phyloP scores from a whole-genome alignment of 2,888 invertebrate genomes.

The Lathronympha strigana region DNA sequence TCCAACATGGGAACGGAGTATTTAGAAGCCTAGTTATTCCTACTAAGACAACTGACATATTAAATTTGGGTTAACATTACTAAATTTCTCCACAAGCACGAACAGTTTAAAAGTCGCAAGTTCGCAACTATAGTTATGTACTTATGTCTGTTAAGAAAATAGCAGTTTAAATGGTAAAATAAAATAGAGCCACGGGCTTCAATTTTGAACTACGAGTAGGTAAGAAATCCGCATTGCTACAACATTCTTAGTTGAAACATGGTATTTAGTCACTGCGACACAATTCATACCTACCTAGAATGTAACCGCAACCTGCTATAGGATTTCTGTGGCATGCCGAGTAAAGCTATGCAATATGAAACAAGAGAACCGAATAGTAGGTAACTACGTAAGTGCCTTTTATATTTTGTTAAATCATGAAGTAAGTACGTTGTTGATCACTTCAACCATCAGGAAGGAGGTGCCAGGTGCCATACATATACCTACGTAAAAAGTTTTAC shows the following conservation, averaged over 20 bases:
- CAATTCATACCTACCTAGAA: conserved; percentile 22
- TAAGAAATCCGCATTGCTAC: too few relatives aligned
- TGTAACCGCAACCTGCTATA: conserved; percentile 33
- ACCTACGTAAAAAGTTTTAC: background rate
- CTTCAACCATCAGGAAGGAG: background rate
- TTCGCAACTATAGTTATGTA: too few relatives aligned
- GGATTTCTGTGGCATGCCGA: conserved; percentile 16
- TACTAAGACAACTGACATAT: too few relatives aligned
- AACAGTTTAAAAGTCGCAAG: too few relatives aligned
- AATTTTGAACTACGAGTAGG: conserved; percentile 27
- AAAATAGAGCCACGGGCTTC: too few relatives aligned
- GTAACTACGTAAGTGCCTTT: background rate
- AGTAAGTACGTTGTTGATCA: background rate
- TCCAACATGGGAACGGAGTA: too few relatives aligned
- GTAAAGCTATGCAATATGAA: background rate
- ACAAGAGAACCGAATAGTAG: background rate
- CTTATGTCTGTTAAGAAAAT: too few relatives aligned
- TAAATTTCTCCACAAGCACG: too few relatives aligned
- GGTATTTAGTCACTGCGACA: conserved; percentile 27
- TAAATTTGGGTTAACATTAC: too few relatives aligned
- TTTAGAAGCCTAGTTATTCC: too few relatives aligned
- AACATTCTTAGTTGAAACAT: conserved; percentile 22
- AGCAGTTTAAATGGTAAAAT: too few relatives aligned
- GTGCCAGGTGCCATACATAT: background rate
- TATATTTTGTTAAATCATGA: background rate